Base-by-base conservation (phyloP, 2,797 vertebrate genomes). In the Bufotes viridis region DNA sequence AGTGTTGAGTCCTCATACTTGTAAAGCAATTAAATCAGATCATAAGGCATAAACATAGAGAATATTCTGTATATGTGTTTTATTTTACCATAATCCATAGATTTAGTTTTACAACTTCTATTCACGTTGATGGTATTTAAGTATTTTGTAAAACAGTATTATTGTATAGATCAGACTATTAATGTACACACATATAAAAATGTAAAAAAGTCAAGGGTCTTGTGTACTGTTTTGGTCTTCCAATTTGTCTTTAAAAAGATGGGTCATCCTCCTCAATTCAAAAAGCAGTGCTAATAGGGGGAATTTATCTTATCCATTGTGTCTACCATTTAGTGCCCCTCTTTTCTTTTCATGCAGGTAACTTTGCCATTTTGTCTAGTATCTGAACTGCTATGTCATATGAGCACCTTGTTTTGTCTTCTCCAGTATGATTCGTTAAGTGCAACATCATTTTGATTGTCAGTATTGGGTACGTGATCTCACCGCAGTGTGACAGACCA, bases 1-100 rank as follows among this genome's bases (percentile, higher is more conserved):
- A 84, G 82, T 75, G 82, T 14, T 49, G 34, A 58, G 26, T 10
- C 18, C 53, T 58, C 63, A 22, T n/a, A 53, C 61, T 81, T 81
- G 22, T 67, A 13, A 58, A 18, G 8, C 1, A 18, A 22, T 26
- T 60, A 79, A 60, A 29, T 58, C 22, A 24, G 24, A 14, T 57
- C 22, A 15, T 49, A n/a, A 13, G 22, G 3, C n/a, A 57, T 29
- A 20, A 79, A 29, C 8, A 10, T 26, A 5, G 53, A 79, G 17
- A 24, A 78, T 34, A 24, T 24, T 57, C 20, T 20, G 49, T 13
- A 58, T 26, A 79, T 78, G 22, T 55, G 53, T 78, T 49, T 20
- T 22, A 74, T 49, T 12, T 51, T 74, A 74, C 34, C 22, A 74
- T 20, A 49, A 17, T 34, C 14, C 69, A 29, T 70, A 34, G 5